Evolutionary conservation across 2,113 vertebrate genomes (phyloP).

Genomic region (Nothobranchius kuhntae): DNA sequence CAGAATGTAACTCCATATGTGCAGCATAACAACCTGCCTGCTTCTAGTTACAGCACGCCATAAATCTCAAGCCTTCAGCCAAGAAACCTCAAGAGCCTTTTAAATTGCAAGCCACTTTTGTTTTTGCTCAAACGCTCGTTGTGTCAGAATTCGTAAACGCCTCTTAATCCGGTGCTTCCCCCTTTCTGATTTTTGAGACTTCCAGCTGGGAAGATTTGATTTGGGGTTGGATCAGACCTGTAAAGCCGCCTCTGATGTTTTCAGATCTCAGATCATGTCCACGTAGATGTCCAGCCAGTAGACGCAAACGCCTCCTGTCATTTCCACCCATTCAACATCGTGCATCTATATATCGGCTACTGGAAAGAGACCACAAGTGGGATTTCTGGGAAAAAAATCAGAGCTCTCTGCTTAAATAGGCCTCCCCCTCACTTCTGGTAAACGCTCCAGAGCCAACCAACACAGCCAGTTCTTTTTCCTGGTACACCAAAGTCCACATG

Average conservation of each 20-base stretch:
- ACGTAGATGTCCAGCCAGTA: no score
- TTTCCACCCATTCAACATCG: neutral
- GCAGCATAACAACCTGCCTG: conserved; percentile 36
- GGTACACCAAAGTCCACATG: conserved; percentile 37
- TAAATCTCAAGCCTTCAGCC: conserved; percentile 30
- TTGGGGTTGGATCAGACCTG: conserved; percentile 1
- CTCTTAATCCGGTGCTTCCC: conserved; percentile 9
- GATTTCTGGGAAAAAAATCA: conserved; percentile 62
- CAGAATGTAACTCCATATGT: conserved; percentile 42
- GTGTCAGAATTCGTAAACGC: conserved; percentile 9
- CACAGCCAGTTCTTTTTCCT: conserved; percentile 20
- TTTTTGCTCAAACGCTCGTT: conserved; percentile 16
- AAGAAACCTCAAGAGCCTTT: conserved; percentile 4
- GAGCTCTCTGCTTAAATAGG: conserved; percentile 51
- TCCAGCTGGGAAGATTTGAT: conserved; percentile 8
- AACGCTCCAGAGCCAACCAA: conserved; percentile 23
- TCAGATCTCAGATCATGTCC: neutral
- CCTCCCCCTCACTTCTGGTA: conserved; percentile 57
- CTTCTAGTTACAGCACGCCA: conserved; percentile 29
- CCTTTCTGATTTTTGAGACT: neutral
- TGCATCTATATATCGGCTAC: conserved; percentile 12
- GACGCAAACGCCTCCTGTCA: no score
- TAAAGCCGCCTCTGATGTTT: conserved; percentile 11
- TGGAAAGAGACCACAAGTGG: conserved; percentile 6
- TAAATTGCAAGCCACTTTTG: conserved; percentile 18